A percentile compares a stretch with the other conserved stretches of the same genome.
phyloP scores from a whole-genome alignment of 2,888 invertebrate genomes.

The Rotaria macrura region DNA sequence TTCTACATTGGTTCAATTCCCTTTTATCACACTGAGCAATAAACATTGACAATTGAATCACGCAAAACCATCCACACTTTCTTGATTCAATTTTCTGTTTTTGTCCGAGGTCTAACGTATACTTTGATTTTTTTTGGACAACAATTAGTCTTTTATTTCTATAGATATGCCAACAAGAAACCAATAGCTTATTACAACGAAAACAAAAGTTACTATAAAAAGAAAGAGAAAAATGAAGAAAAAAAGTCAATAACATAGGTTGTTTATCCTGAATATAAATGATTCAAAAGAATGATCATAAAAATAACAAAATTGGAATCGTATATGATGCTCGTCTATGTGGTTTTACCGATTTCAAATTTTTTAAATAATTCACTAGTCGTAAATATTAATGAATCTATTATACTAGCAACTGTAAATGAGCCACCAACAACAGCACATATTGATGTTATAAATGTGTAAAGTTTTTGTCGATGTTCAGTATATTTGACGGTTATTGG shows the following conservation, averaged over 20 bases:
- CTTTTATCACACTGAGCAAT: background rate
- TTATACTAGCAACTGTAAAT: slow-evolving; percentile 57
- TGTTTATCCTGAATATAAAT: too few relatives aligned
- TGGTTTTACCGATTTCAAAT: slow-evolving; percentile 54
- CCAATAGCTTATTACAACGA: background rate
- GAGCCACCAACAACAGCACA: slow-evolving; percentile 58
- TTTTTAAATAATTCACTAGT: slow-evolving; percentile 55
- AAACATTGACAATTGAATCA: background rate
- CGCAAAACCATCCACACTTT: background rate
- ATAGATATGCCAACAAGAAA: background rate
- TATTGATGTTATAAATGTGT: slow-evolving; percentile 37
- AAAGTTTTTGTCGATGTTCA: background rate
- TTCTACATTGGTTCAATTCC: background rate
- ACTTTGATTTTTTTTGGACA: too few relatives aligned
- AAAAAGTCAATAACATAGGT: too few relatives aligned
- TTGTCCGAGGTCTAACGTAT: too few relatives aligned
- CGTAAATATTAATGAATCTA: slow-evolving; percentile 55
- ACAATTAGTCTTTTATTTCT: background rate
- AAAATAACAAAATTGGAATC: background rate
- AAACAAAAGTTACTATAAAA: background rate
- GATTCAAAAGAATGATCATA: too few relatives aligned
- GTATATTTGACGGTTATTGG: slow-evolving; percentile 15
- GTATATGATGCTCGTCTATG: background rate
- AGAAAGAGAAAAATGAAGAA: background rate
- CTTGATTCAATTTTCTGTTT: background rate